Base-by-base conservation (phyloP, 2,113 vertebrate species). In the Leptobrachium leishanense region DNA sequence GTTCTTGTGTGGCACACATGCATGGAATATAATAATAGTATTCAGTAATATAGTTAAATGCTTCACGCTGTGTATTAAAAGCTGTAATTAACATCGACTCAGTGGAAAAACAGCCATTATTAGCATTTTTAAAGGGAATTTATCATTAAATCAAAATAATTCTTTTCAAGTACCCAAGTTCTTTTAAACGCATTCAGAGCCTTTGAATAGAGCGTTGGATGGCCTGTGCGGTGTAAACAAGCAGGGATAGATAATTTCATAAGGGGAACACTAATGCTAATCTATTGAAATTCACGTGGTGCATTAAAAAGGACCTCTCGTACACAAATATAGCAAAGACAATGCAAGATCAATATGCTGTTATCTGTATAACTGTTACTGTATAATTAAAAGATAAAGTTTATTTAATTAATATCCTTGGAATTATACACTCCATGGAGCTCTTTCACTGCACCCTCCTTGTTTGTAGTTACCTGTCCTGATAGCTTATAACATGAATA, bases 101-200 rank as follows among this genome's bases (percentile, higher is more conserved):
- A 59, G 6, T 59, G 55, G 55, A 59, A 59, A 59, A 59, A 59
- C 55, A 59, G 13, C 55, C 55, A 12, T 54, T 8, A 54, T 54
- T 12, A 59, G 55, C 55, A 59, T 59, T 59, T 59, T 59, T 59
- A 59, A 59, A 59, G 55, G 55, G 55, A 59, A 59, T 59, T 59
- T 59, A 59, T 59, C 55, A 59, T 59, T 12, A 59, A 59, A 59
- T 15, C 10, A 11, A 59, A 59, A 59, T 59, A 59, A 50, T 3
- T 59, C 8, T 59, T 3, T 12, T 59, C 55, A 15, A 59, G 55
- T 11, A 59, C 13, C 6, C 55, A 59, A 12, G 13, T 15, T 59
- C 11, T 59, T 59, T 10, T 12, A 54, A 59, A 59, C 13, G 55
- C 55, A 13, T 54, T 8, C 13, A 59, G 13, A 11, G 11, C 50